phyloP scores from a whole-genome alignment of 2,888 invertebrate species.

The Idaea biselata region DNA sequence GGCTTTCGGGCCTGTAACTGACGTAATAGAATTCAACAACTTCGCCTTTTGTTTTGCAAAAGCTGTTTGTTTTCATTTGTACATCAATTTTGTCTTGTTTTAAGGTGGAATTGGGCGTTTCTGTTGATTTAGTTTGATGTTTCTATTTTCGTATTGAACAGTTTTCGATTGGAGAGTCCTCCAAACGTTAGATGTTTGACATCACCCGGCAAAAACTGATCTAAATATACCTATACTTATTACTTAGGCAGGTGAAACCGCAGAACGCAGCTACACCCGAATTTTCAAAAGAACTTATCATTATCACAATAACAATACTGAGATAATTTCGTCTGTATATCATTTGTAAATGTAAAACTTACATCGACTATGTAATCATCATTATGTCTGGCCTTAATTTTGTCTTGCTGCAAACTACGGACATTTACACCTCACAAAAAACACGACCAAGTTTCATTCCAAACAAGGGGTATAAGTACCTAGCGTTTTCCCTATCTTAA shows the following conservation, averaged over 20 bases:
- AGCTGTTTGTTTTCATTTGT: background rate
- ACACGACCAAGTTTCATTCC: background rate
- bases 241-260: too few relatives aligned
- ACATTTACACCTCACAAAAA: background rate
- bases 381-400: background rate
- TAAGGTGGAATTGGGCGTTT: background rate
- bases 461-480: background rate
- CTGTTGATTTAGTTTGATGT: background rate
- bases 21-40: constrained; percentile 1
- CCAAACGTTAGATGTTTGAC: too few relatives aligned
- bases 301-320: background rate
- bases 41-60: background rate
- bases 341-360: background rate
- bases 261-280: too few relatives aligned
- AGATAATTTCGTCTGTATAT: background rate
- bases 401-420: background rate
- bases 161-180: too few relatives aligned
- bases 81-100: background rate
- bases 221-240: too few relatives aligned
- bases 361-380: background rate
- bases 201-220: too few relatives aligned
- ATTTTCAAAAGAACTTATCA: background rate
- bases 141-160: background rate
- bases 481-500: too few relatives aligned
- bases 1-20: constrained; percentile 9